Evolutionary conservation across 2,888 invertebrate genomes (phyloP).

Genomic region (Agrotis ipsilon): DNA sequence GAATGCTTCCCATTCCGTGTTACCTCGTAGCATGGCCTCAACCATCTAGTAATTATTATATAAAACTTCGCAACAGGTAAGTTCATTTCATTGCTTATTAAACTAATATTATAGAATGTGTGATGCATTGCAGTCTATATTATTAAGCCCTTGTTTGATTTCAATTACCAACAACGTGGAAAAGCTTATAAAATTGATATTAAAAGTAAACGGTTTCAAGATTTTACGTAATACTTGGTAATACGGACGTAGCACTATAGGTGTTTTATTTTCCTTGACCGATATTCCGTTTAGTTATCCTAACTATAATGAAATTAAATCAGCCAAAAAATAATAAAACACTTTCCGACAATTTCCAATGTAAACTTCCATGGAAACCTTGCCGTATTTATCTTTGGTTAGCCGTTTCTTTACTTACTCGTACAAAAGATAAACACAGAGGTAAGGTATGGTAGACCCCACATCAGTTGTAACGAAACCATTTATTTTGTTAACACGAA

Average conservation of each 20-base stretch:
- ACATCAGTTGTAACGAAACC: not conserved
- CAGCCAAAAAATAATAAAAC: not conserved
- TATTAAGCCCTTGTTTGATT: not conserved
- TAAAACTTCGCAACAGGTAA: too few relatives aligned
- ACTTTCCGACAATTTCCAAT: not conserved
- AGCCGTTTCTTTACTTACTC: not conserved
- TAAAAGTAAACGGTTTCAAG: conserved; percentile 6
- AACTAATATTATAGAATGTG: too few relatives aligned
- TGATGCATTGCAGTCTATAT: too few relatives aligned
- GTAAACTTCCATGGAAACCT: not conserved
- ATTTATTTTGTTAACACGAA: not conserved
- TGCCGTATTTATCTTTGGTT: not conserved
- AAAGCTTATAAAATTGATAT: not conserved
- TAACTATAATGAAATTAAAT: not conserved
- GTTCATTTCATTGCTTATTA: too few relatives aligned
- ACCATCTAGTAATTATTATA: too few relatives aligned
- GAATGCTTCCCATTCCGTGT: too few relatives aligned
- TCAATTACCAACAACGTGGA: not conserved
- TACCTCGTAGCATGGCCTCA: too few relatives aligned
- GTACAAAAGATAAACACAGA: not conserved
- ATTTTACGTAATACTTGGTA: not conserved
- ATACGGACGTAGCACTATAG: too few relatives aligned
- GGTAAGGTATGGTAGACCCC: not conserved
- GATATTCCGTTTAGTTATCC: not conserved
- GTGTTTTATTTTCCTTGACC: not conserved